Percentiles rank a stretch among this genome's conserved stretches.
Evolutionary conservation across 2,888 invertebrate species (phyloP).

Genomic region (Drosophila formosana): DNA sequence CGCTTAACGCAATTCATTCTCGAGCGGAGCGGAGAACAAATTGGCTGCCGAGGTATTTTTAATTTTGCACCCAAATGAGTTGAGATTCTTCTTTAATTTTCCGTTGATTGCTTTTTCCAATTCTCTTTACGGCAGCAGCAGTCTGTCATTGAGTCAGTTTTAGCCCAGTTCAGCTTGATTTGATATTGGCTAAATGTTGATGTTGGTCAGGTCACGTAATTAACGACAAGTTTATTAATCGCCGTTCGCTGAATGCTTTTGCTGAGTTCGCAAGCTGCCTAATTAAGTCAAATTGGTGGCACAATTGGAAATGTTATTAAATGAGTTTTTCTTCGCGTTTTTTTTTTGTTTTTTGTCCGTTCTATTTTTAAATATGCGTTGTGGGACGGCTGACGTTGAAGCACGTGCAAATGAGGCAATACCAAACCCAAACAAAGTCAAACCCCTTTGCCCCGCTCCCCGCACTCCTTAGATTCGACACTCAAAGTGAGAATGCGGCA

Average conservation of each 20-base stretch:
- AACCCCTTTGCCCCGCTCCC: constrained; percentile 3
- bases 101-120: constrained; percentile 67
- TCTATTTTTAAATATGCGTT: constrained; percentile 10
- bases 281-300: constrained; percentile 71
- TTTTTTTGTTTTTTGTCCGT: not conserved
- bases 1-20: constrained; percentile 73
- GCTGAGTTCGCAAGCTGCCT: constrained; percentile 38
- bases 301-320: constrained; percentile 56
- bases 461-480: constrained; percentile 13
- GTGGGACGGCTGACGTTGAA: constrained; percentile 22
- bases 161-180: constrained; percentile 17
- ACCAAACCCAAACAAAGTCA: constrained; percentile 10
- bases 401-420: constrained; percentile 55
- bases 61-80: constrained; percentile 70
- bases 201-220: constrained; percentile 74
- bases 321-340: constrained; percentile 27
- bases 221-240: constrained; percentile 74
- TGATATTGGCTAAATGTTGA: constrained; percentile 43
- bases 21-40: constrained; percentile 40
- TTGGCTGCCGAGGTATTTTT: constrained; percentile 63
- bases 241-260: constrained; percentile 22
- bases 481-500: constrained; percentile 66
- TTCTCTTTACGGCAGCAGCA: constrained; percentile 27
- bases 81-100: constrained; percentile 67
- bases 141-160: constrained; percentile 29